Percentiles rank a stretch among this genome's conserved stretches.
Evolutionary conservation across 2,888 invertebrate genomes (phyloP).

Genomic region (Allacma fusca): DNA sequence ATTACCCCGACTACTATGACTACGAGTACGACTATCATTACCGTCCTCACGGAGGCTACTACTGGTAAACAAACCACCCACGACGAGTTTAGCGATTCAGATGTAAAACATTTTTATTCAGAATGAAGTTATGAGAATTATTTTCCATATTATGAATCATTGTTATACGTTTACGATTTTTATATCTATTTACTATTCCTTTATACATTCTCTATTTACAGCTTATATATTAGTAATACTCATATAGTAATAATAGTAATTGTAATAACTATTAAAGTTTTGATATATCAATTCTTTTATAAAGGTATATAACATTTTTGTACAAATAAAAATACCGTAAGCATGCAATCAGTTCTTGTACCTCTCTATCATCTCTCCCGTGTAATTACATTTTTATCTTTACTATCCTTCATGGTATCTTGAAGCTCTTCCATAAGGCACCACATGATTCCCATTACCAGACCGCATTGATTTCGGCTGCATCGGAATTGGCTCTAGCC

Average conservation of each 20-base stretch:
- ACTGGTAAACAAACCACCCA: neutral
- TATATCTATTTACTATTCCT: too few species aligned
- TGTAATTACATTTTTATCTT: neutral
- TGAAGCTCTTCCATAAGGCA: neutral
- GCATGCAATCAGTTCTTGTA: neutral
- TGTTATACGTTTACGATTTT: too few species aligned
- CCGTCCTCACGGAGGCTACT: neutral
- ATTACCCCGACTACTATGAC: constrained; percentile 16
- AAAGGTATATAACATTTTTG: neutral
- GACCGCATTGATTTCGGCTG: neutral
- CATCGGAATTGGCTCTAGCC: too few species aligned
- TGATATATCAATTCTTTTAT: neutral
- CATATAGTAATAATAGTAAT: too few species aligned
- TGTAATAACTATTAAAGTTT: neutral
- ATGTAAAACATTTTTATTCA: neutral
- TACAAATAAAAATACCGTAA: neutral
- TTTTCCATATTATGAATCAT: too few species aligned
- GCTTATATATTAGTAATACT: too few species aligned
- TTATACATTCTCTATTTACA: too few species aligned
- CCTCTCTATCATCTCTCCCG: neutral
- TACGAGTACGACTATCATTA: neutral
- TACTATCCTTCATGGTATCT: neutral
- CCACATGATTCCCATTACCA: neutral
- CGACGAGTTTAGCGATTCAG: neutral
- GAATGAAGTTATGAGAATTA: neutral